Base-by-base conservation (phyloP, 2,888 invertebrate genomes). In the Tethea ocularis region DNA sequence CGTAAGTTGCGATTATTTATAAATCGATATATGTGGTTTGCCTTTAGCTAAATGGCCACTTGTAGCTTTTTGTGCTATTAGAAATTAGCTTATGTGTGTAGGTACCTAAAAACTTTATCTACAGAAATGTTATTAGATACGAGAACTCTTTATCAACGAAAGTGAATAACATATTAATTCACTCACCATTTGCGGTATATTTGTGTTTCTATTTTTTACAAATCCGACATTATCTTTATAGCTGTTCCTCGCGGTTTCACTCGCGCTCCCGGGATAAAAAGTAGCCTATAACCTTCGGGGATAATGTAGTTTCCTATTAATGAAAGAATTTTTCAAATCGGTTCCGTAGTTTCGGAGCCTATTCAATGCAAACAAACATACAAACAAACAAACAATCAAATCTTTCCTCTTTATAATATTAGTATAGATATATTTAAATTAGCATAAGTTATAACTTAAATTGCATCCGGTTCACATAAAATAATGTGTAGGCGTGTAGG, bases 401-500 rank as follows among this genome's bases (percentile, higher is more conserved):
- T n/a, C n/a, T n/a, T n/a, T n/a, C n/a, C n/a, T n/a, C n/a, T n/a
- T n/a, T n/a, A n/a, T n/a, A n/a, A n/a, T n/a, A n/a, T n/a, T n/a
- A n/a, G 29, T 52, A 51, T 41, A 51, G 6, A 52, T 52, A 15
- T 52, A 52, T 52, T 52, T 52, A 55, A 57, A 58, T 56, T 56
- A 26, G 51, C 17, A 53, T 20, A 33, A 58, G n/a, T 58, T 53
- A 13, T 15, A 24, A 26, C 46, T 53, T 54, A 59, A 59, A 57
- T 54, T 20, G 46, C 10, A 46, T 46, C 46, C 46, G 46, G 59
- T 61, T 59, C 52, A 59, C 59, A 38, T 54, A n/a, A 52, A 33
- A 33, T 33, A 33, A 51, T 52, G 56, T 55, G 41, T 57, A 20
- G 46, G 46, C 10, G 46, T 17, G 22, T 52, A 23, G 52, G 22